Base-by-base conservation (phyloP, 1,140 invertebrate species). In the Aphaenogaster rudis region DNA sequence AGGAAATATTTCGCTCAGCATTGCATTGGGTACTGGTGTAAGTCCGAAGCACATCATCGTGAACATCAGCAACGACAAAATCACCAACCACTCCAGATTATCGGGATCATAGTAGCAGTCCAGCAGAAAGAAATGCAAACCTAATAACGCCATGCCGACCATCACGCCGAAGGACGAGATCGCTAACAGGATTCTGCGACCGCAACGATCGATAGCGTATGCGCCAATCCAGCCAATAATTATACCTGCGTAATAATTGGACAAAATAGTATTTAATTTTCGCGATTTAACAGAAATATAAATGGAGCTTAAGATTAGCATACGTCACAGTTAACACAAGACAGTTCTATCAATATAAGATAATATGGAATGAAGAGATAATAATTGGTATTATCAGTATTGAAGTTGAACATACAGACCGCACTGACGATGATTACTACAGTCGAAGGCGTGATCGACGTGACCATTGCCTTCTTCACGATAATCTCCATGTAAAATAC, bases 401-500 rank as follows among this genome's bases (percentile, higher is more conserved):
- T 11, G 2, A 36, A 59, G 57, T 78, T 11, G n/a, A 96, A 86
- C 13, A 98, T 96, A 91, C 97, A 97, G 2, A 97, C 96, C 0
- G 95, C 90, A 54, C 97, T 97, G 84, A 98, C 96, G 39, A 98
- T 94, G 57, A 98, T 97, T 42, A 97, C 96, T 15, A 96, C 94
- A 63, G 95, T 94, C 59, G 96, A 94, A 8, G 96, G 94, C 3
- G 93, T 92, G 45, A 97, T 92, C 0, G 92, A 80, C 0, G 88
- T 94, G 3, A 96, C 96, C 63, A 96, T 96, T 21, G 96, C 96
- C 57, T 96, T 94, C 15, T 96, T 96, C 87, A 98, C 96, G 88
- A 98, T 98, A 61, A 97, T 96, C 81, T 98, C 97, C 28, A 97
- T 96, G 91, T 98, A 98, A 45, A 97, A 97, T 89, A 97, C 97